Conservation (phyloP, 2,113 vertebrate genomes). For the Canis aureus region DNA sequence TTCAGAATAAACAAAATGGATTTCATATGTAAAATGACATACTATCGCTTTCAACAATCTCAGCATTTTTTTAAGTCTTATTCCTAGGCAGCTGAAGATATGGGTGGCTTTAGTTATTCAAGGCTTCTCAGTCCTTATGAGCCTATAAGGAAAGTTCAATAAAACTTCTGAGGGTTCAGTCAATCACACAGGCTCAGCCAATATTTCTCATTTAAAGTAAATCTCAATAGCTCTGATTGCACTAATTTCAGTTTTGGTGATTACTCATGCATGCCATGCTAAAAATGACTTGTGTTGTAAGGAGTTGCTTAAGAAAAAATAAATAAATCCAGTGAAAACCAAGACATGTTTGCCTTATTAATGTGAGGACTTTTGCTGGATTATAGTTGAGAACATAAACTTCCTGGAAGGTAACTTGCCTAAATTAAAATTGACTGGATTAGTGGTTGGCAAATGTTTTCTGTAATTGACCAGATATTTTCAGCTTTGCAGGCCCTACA, state of each 20-base stretch:
- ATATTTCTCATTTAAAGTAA: background rate
- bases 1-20: conserved; percentile 86
- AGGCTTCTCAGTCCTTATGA: background rate
- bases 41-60: conserved; percentile 70
- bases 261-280: background rate
- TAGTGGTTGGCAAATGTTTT: background rate
- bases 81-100: conserved; percentile 61
- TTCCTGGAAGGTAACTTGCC: background rate
- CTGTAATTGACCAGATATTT: background rate
- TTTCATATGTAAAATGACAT: conserved; percentile 82
- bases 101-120: background rate
- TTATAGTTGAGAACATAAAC: background rate
- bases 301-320: background rate
- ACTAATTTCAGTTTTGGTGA: conserved; percentile 5
- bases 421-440: background rate
- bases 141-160: background rate
- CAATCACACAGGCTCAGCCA: background rate
- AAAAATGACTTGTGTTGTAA: background rate
- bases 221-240: background rate
- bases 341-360: background rate
- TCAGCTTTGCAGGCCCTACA: background rate
- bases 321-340: background rate
- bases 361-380: background rate
- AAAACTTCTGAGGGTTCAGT: background rate
- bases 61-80: conserved; percentile 51